Conservation (phyloP, 2,113 vertebrate species). For the Balaeniceps rex region DNA sequence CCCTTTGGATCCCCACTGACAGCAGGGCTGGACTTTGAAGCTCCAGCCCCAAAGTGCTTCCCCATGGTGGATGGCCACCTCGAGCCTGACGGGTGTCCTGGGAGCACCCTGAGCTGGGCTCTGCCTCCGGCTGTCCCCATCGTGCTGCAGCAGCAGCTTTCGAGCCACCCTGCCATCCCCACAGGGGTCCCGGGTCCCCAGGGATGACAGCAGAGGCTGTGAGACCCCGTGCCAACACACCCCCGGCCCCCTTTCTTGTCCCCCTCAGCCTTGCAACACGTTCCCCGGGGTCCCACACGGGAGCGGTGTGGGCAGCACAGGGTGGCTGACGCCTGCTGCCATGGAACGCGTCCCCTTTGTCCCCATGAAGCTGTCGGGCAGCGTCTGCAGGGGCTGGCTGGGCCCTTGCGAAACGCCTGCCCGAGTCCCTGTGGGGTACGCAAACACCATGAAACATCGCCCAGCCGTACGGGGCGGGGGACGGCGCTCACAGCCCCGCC, state of each 20-base stretch:
- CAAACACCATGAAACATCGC: neutral
- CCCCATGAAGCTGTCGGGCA: neutral
- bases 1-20: slow-evolving; percentile 27
- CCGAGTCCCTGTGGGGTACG: rapidly evolving
- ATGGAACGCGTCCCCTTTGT: neutral
- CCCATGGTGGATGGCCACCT: rapidly evolving
- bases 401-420: neutral
- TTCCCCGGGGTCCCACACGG: neutral
- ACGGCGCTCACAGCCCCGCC: rapidly evolving
- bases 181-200: rapidly evolving
- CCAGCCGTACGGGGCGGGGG: rapidly evolving
- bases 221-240: neutral
- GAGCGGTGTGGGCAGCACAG: neutral
- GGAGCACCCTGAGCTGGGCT: neutral
- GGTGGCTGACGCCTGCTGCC: neutral
- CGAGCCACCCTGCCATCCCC: rapidly evolving
- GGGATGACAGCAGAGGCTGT: neutral
- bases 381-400: rapidly evolving
- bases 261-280: neutral
- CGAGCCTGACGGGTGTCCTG: rapidly evolving
- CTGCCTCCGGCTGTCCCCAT: neutral
- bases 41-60: rapidly evolving
- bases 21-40: neutral
- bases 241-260: rapidly evolving
- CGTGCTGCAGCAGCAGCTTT: neutral